Base-by-base conservation (phyloP, 2,797 vertebrate genomes). In the Coluber constrictor region DNA sequence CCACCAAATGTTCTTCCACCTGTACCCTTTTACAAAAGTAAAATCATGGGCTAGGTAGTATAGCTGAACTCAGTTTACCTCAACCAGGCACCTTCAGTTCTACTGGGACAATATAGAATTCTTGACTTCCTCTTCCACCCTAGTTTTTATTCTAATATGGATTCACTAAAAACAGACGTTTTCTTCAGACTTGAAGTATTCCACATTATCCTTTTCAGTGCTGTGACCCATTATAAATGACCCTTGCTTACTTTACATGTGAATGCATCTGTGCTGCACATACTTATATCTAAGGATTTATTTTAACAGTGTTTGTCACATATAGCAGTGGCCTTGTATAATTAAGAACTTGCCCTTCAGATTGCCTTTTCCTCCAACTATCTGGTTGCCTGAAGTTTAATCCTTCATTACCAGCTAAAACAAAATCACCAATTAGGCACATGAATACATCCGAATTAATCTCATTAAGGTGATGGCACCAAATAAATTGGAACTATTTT, bases 401-500 rank as follows among this genome's bases (percentile, higher is more conserved):
- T 98, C 97, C 97, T 98, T 98, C 98, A 97, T 98, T 98, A 98
- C 97, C 97, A 98, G 97, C 98, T 98, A 98, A 98, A 98, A 98
- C 97, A 98, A 98, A 98, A 98, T 98, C 97, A 98, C 98, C 98
- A 98, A 98, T 98, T 98, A 98, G 97, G 97, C 98, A 98, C 97
- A 97, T 97, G 98, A 98, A 98, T 97, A 98, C 97, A 96, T 98
- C 98, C 96, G 97, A 97, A 98, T 98, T 98, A 98, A 98, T 98
- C 98, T 98, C 98, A 98, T 98, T 98, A 98, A 98, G 97, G 98
- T 98, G 98, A 98, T 98, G 98, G 98, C 97, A 98, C 98, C 97
- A 98, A 98, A 98, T 98, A 98, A 98, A 98, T 98, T 98, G 98
- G 97, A 98, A 98, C 97, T 98, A 98, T 98, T 98, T 98, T 98